Evolutionary conservation across 2,113 vertebrate genomes (phyloP).

Genomic region (Tiliqua scincoides): DNA sequence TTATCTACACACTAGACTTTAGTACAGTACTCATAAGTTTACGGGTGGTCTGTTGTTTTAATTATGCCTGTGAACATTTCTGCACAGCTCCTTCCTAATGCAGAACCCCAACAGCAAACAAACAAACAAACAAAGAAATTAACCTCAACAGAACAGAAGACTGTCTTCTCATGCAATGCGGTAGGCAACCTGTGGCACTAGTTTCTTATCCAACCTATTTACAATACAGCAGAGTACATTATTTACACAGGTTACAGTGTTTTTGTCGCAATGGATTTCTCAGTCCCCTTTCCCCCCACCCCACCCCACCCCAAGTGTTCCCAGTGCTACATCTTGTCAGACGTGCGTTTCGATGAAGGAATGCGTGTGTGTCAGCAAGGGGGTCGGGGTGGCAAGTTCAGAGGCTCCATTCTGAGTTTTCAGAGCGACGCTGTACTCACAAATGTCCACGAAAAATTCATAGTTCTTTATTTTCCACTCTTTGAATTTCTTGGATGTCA

Average conservation of each 20-base stretch:
- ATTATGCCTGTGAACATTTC: constrained; percentile 49
- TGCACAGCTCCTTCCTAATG: constrained; percentile 65
- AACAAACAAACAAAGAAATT: constrained; percentile 46
- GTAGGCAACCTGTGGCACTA: constrained; percentile 88
- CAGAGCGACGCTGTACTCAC: constrained; percentile 81
- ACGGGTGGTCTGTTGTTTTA: constrained; percentile 40
- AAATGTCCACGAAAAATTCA: constrained; percentile 91
- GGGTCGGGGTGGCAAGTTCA: constrained; percentile 81
- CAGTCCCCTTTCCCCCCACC: constrained; percentile 38
- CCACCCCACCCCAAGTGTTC: constrained; percentile 10
- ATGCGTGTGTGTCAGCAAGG: constrained; percentile 88
- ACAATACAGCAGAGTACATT: constrained; percentile 79
- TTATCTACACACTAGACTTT: constrained; percentile 51
- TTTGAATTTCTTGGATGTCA: constrained; percentile 88
- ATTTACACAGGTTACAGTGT: constrained; percentile 86
- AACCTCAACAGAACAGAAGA: constrained; percentile 78
- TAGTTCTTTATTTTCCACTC: constrained; percentile 92
- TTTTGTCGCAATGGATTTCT: constrained; percentile 54
- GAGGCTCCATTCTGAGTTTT: constrained; percentile 81
- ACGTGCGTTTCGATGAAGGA: constrained; percentile 92
- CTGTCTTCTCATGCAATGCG: constrained; percentile 88
- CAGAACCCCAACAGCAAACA: constrained; percentile 65
- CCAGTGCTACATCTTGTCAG: constrained; percentile 62
- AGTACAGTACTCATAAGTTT: constrained; percentile 70
- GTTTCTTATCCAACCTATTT: constrained; percentile 84